Evolutionary conservation across 2,797 vertebrate genomes (phyloP).

Genomic region (Tragelaphus eurycerus): DNA sequence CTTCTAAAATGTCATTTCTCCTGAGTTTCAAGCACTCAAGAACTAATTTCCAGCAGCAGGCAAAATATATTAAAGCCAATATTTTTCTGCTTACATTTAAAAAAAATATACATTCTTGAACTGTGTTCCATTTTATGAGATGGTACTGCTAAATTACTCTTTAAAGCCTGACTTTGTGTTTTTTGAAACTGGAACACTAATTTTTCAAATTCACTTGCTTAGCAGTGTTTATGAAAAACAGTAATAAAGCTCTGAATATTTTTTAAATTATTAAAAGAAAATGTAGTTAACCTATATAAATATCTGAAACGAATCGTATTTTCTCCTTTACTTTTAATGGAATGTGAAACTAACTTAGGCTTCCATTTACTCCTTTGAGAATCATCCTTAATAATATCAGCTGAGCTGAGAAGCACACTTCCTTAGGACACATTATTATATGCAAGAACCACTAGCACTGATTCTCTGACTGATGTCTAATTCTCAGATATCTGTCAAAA

Average conservation of each 20-base stretch:
- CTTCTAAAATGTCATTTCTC: background rate
- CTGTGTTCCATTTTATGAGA: background rate
- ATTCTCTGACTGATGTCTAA: background rate
- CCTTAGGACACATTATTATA: background rate
- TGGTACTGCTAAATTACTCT: background rate
- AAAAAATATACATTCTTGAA: background rate
- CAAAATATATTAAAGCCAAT: background rate
- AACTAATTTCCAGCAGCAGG: background rate
- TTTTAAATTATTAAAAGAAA: conserved; percentile 45
- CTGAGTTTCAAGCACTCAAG: background rate
- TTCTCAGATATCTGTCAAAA: background rate
- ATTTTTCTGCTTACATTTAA: background rate
- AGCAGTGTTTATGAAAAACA: background rate
- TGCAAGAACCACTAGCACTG: background rate
- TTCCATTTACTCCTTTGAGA: conserved; percentile 4
- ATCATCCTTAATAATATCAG: background rate
- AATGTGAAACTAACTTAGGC: background rate
- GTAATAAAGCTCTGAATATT: conserved; percentile 21
- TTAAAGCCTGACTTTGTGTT: background rate
- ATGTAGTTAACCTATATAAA: background rate
- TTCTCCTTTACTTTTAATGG: conserved; percentile 34
- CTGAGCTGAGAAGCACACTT: background rate
- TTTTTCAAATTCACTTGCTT: background rate
- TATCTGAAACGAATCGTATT: background rate
- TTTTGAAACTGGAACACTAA: background rate